Evolutionary conservation across 1,140 invertebrate genomes (phyloP), one percentile per base, ranked within the genome.

Genomic region (Caenorhabditis inopinata): DNA sequence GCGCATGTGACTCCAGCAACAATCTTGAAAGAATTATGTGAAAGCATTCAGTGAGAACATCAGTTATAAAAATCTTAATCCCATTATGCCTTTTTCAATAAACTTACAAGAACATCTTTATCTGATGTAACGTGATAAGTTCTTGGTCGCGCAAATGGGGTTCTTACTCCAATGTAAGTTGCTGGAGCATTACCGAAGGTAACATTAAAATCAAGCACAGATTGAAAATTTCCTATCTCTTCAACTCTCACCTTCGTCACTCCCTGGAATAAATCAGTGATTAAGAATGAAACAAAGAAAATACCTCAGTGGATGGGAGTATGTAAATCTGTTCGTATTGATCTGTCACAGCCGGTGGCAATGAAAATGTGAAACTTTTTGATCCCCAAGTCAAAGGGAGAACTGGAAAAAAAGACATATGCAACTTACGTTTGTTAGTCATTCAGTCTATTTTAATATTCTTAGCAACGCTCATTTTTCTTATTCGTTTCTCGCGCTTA

Each of bases 1-100:
- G 53, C 76, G 46, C 76, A 78, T 29, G 76, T 78, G 38, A 78
- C 76, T 25, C 76, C 76, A 6, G 76, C 76, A 38, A 78, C 76
- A 46, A 78, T 68, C 51, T 76, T 47, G 1, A 76, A 75, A 11
- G 23, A 1, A 16, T 42, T 68, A 21, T 38, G 29, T 38, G 35
- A 32, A 38, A 38, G 1, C 38, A 7, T 68, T 42, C n/a, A 68
- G 21, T 6, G 23, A 68, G n/a, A 38, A 21, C 18, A 38, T 42
- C 6, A 23, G 18, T n/a, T 6, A 7, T 51, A 6, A 48, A 9
- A 14, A 23, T 74, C 2, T 12, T n/a, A 32, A 42, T 35, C 12
- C n/a, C n/a, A n/a, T n/a, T n/a, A n/a, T n/a, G n/a, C n/a, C n/a
- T n/a, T n/a, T n/a, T n/a, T 9, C 14, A 68, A 27, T 16, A 5